Conservation (phyloP, 2,797 vertebrate genomes). For the Lycodopsis pacificus region DNA sequence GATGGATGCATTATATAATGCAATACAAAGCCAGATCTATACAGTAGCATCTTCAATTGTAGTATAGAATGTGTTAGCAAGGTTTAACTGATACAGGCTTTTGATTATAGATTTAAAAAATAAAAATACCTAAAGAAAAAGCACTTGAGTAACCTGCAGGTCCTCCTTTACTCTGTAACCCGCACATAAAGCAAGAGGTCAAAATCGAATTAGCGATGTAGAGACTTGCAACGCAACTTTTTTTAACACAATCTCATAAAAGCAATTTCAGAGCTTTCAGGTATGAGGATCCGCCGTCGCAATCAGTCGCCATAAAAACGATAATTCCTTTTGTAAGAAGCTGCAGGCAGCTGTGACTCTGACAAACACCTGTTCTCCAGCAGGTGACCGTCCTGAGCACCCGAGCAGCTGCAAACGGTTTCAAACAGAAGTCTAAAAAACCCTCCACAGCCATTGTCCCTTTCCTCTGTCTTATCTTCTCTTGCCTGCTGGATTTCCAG, state of each 20-base stretch:
- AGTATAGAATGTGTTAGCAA: neutral
- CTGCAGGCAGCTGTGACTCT: conserved; percentile 3
- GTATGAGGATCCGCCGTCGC: neutral
- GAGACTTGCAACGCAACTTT: neutral
- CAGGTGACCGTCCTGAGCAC: conserved; percentile 16
- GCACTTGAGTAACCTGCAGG: neutral
- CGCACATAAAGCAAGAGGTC: neutral
- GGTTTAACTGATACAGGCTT: neutral
- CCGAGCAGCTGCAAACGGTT: conserved; percentile 19
- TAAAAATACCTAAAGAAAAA: neutral
- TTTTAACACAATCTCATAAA: neutral
- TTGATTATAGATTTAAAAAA: neutral
- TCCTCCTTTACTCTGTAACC: neutral
- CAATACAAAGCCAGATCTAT: neutral
- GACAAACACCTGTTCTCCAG: conserved; percentile 33
- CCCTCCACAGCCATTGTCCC: neutral
- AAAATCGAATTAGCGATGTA: neutral
- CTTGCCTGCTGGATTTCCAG: conserved; percentile 21
- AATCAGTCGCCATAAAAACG: conserved; percentile 2
- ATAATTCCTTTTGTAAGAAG: neutral
- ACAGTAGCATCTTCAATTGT: neutral
- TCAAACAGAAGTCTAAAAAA: conserved; percentile 26
- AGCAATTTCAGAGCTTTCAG: neutral
- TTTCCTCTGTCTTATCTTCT: conserved; percentile 2
- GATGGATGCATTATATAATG: neutral